A percentile compares a stretch with the other conserved stretches of the same genome.
These are phyloP conservation scores for Macrosiphum euphorbiae DNA, from an alignment of 2,888 invertebrate genomes.

Conservation along the genomic window DNA sequence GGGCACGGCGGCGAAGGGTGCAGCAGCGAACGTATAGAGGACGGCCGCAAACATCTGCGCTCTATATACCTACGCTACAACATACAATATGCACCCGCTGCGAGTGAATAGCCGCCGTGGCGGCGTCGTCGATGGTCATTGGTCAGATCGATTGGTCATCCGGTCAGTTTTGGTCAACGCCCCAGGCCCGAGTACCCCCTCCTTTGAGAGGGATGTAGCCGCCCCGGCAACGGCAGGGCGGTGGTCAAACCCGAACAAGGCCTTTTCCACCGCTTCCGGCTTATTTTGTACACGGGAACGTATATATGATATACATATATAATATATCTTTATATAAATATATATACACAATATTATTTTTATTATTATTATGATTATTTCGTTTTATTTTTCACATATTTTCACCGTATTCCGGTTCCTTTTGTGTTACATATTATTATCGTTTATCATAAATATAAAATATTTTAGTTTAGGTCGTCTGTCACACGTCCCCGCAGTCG, in stretches of 20 bases:
- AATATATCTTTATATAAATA: not conserved
- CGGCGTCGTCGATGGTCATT: slow-evolving; percentile 48
- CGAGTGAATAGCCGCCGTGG: not conserved
- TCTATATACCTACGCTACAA: not conserved
- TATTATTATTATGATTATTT: not conserved
- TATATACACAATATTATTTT: not conserved
- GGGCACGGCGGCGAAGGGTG: not conserved
- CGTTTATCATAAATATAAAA: not conserved
- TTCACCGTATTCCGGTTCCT: not conserved
- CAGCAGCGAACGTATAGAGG: not conserved
- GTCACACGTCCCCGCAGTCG: not conserved
- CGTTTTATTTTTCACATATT: not conserved
- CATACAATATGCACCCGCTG: not conserved
- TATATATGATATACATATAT: not conserved
- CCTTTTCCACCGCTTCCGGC: not conserved
- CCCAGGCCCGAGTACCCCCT: slow-evolving; percentile 38
- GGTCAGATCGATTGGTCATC: slow-evolving; percentile 64
- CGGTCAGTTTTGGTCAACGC: slow-evolving; percentile 64
- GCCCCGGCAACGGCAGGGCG: not conserved
- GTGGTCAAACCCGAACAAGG: not conserved
- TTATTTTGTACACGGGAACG: not conserved
- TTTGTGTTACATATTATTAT: slow-evolving; percentile 35
- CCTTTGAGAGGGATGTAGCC: not conserved
- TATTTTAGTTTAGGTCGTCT: slow-evolving; percentile 9
- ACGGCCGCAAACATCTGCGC: slow-evolving; percentile 54